phyloP scores from a whole-genome alignment of 2,888 invertebrate species.

The Drosophila buzzatii region DNA sequence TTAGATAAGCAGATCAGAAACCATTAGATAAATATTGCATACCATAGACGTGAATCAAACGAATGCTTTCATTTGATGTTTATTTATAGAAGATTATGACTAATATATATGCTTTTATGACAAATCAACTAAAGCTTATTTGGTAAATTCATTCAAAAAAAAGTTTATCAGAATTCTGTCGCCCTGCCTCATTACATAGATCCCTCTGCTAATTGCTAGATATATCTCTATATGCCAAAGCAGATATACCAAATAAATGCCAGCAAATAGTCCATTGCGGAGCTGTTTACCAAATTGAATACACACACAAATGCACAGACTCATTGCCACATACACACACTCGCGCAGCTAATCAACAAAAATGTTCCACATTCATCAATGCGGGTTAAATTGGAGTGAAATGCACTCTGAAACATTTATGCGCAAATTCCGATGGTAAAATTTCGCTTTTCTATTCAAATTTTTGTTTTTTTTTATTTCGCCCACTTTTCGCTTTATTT shows the following conservation, averaged over 20 bases:
- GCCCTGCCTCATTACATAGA: neutral
- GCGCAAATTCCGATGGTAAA: constrained; percentile 28
- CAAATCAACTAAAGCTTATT: neutral
- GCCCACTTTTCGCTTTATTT: constrained; percentile 24
- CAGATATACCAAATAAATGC: neutral
- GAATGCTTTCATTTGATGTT: neutral
- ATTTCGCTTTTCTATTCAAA: constrained; percentile 20
- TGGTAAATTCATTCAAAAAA: neutral
- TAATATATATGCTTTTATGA: neutral
- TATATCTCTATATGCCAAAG: neutral
- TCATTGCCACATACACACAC: neutral
- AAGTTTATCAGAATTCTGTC: neutral
- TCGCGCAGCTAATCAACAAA: constrained; percentile 35
- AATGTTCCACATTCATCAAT: constrained; percentile 23
- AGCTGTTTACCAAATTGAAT: constrained; percentile 13
- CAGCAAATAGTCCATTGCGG: constrained; percentile 20
- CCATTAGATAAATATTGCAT: neutral
- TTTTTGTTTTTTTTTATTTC: neutral
- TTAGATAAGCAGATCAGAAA: neutral
- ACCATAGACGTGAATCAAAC: too few species aligned
- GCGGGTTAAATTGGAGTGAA: constrained; percentile 19
- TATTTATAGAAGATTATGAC: neutral
- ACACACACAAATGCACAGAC: neutral
- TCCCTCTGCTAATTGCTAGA: neutral
- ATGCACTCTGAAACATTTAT: constrained; percentile 35